These are phyloP conservation scores for Ceratosolen fusciceps DNA, from an alignment of 1,140 invertebrate species.

Conservation along the genomic window DNA sequence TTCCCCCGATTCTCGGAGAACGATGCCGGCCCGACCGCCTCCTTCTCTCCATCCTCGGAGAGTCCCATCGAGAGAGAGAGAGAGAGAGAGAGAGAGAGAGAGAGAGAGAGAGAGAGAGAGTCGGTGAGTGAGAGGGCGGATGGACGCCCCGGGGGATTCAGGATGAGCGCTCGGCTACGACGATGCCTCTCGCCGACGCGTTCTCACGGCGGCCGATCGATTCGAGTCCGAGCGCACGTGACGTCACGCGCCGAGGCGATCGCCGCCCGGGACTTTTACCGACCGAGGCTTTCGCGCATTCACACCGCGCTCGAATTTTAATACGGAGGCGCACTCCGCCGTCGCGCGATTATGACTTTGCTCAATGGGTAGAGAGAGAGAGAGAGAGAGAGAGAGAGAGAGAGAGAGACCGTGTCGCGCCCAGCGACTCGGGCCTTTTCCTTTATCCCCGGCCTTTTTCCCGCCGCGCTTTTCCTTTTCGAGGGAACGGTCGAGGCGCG, in stretches of 20 bases:
- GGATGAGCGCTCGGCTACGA: slow-evolving; percentile 20
- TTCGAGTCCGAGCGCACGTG: neutral
- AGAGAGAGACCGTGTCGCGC: no score
- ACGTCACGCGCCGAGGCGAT: slow-evolving; percentile 19
- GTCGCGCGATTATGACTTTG: neutral
- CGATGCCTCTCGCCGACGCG: neutral
- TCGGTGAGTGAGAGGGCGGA: neutral
- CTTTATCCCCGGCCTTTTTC: neutral
- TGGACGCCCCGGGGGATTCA: slow-evolving; percentile 24
- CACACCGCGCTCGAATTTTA: neutral
- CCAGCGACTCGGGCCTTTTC: neutral
- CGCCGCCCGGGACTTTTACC: slow-evolving; percentile 3
- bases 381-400: no score
- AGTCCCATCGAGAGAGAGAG: neutral
- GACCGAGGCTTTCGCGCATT: slow-evolving; percentile 22
- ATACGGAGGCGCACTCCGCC: neutral
- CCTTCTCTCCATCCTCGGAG: slow-evolving; percentile 2
- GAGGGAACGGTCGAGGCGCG: neutral
- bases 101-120: neutral
- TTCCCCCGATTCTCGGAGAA: slow-evolving; percentile 44
- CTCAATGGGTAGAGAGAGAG: no score
- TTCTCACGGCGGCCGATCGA: slow-evolving; percentile 20
- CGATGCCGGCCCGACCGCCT: neutral
- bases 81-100: neutral
- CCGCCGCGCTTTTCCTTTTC: neutral